Conservation (phyloP, 2,888 invertebrate species). For the Geotrupes spiniger region DNA sequence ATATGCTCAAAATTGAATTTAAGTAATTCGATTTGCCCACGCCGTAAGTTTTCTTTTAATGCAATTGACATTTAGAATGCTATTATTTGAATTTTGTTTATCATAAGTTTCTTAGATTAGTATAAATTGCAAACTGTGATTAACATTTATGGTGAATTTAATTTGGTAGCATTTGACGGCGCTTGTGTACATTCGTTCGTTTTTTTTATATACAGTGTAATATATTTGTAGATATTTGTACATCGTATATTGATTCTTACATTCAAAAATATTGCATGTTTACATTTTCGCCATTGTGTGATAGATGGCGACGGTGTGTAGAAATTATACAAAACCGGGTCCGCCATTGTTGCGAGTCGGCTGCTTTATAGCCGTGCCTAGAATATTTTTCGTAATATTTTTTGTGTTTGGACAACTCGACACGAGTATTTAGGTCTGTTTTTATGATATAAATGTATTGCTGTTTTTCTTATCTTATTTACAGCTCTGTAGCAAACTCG, state of each 20-base stretch:
- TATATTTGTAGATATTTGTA: too few relatives aligned
- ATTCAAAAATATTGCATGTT: slow-evolving; percentile 3
- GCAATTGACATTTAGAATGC: too few relatives aligned
- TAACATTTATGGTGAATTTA: too few relatives aligned
- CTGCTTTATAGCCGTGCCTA: slow-evolving; percentile 46
- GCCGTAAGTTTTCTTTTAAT: too few relatives aligned
- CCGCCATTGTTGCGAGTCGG: slow-evolving; percentile 51
- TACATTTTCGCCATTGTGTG: slow-evolving; percentile 17
- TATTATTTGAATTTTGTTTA: too few relatives aligned
- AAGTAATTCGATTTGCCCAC: too few relatives aligned
- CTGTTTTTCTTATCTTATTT: slow-evolving; percentile 16
- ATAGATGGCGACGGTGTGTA: slow-evolving; percentile 43
- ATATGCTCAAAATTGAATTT: background rate
- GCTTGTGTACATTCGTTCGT: too few relatives aligned
- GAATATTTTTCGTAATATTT: slow-evolving; percentile 39
- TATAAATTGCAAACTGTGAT: too few relatives aligned
- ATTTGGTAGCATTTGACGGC: too few relatives aligned
- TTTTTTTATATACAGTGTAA: too few relatives aligned
- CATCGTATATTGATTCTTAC: slow-evolving; percentile 15
- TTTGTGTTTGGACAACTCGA: slow-evolving; percentile 31
- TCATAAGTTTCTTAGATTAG: too few relatives aligned
- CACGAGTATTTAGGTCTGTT: slow-evolving; percentile 35
- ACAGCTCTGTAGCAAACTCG: background rate
- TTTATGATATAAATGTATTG: slow-evolving; percentile 29
- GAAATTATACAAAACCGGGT: slow-evolving; percentile 48